Evolutionary conservation across 2,113 vertebrate genomes (phyloP), one percentile per base, ranked within the genome.

Genomic region (Tragelaphus scriptus): DNA sequence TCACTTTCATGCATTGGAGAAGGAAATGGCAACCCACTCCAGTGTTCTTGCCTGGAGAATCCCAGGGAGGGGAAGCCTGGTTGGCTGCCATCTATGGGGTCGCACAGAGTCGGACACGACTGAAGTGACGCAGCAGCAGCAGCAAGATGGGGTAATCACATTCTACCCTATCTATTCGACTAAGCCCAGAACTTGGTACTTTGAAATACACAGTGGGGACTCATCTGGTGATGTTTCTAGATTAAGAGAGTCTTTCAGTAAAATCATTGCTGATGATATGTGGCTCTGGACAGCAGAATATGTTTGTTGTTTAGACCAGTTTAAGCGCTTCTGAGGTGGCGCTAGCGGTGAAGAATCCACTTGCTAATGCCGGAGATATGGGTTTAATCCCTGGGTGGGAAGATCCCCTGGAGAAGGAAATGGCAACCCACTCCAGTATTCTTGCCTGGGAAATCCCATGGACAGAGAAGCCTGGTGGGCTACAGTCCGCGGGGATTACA

Each of bases 261-360:
- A 51, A 58, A 68, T 2, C 59, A n/a, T 15, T 44, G 30, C 15
- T 71, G 65, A 71, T 63, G 61, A 16, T 47, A 17, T 47, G 4
- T 53, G 26, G 17, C 13, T 82, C 85, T 68, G n/a, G 51, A 53
- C 36, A 58, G 23, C 10, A 23, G 63, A 26, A 51, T 63, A 51
- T 44, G 30, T 93, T 93, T 96, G 65, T 65, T 84, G 36, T 44
- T 77, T 77, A 26, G 71, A 14, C 23, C 36, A 77, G 71, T 77
- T 77, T 25, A 77, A 77, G 71, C 1, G 0, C 23, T 77, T 77
- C 71, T 11, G 12, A 44, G 71, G 71, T 77, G 40, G 5, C 1
- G 3, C 21, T 44, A 44, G 36, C 36, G 7, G 71, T 77, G 36
- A 77, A 77, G 40, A 77, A 77, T 26, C 36, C 3, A 2, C 36